Percentiles rank a stretch among this genome's conserved stretches.
Conservation (phyloP, 1,140 invertebrate species). For the Pogonomyrmex californicus region DNA sequence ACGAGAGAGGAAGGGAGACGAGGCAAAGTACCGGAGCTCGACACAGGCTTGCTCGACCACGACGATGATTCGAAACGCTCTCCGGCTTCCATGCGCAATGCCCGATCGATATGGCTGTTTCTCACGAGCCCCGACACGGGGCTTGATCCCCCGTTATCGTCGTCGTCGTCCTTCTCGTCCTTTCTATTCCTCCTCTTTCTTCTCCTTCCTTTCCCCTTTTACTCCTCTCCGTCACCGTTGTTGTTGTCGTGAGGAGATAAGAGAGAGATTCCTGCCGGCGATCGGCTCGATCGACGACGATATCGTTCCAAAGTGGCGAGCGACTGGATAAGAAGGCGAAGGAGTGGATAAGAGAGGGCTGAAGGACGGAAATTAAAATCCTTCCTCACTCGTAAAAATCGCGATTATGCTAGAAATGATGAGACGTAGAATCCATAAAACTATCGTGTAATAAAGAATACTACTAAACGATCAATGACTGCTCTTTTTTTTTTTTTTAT, state of each 20-base stretch:
- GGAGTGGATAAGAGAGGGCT: neutral
- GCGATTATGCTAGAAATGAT: constrained; percentile 12
- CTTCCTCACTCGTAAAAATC: neutral
- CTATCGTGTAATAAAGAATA: neutral
- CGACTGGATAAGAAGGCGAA: neutral
- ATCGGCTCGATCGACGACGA: constrained; percentile 59
- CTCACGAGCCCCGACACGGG: constrained; percentile 62
- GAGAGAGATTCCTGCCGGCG: constrained; percentile 48
- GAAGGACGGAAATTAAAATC: constrained; percentile 65
- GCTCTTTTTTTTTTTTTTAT: neutral
- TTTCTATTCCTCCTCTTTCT: neutral
- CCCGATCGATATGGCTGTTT: constrained; percentile 73
- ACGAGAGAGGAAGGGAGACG: neutral
- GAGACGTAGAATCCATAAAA: neutral
- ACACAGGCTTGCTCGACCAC: constrained; percentile 27
- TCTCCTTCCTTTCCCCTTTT: neutral
- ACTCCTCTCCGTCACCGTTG: constrained; percentile 6
- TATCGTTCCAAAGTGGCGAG: constrained; percentile 32
- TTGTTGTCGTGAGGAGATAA: constrained; percentile 59
- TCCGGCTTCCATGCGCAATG: constrained; percentile 66
- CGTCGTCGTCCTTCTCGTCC: constrained; percentile 20
- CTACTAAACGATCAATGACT: neutral
- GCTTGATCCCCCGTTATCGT: constrained; percentile 65
- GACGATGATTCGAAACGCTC: constrained; percentile 69
- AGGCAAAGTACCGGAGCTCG: neutral